Evolutionary conservation across 2,113 vertebrate species (phyloP).

Genomic region (Gopherus flavomarginatus): DNA sequence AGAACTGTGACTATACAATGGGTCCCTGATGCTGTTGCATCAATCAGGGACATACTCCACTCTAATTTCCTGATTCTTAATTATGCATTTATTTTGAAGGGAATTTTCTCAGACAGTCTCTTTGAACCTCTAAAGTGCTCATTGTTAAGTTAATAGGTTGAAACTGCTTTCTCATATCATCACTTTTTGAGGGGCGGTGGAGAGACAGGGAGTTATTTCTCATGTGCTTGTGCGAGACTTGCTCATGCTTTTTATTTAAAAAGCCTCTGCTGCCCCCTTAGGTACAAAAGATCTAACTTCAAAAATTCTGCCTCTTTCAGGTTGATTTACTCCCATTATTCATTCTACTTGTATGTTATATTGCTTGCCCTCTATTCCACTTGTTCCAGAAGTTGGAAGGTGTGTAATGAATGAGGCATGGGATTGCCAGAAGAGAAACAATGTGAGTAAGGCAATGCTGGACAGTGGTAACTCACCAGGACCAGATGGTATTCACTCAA

Average conservation of each 20-base stretch:
- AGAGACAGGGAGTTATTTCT: background rate
- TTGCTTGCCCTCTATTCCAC: background rate
- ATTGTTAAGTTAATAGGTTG: background rate
- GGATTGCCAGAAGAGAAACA: background rate
- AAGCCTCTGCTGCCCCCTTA: background rate
- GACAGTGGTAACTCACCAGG: no score
- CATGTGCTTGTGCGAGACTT: background rate
- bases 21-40: background rate
- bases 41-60: background rate
- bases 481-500: no score
- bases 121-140: background rate
- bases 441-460: background rate
- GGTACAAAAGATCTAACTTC: background rate
- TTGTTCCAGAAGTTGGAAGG: background rate
- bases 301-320: background rate
- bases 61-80: background rate
- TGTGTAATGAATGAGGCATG: background rate
- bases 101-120: background rate
- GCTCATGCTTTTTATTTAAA: background rate
- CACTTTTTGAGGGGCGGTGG: background rate
- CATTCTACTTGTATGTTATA: background rate
- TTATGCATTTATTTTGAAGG: background rate
- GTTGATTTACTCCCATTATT: background rate
- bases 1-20: background rate
- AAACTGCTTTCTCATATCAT: background rate